Conservation (phyloP, 2,888 invertebrate species). For the Cataglyphis rosenhaueri region DNA sequence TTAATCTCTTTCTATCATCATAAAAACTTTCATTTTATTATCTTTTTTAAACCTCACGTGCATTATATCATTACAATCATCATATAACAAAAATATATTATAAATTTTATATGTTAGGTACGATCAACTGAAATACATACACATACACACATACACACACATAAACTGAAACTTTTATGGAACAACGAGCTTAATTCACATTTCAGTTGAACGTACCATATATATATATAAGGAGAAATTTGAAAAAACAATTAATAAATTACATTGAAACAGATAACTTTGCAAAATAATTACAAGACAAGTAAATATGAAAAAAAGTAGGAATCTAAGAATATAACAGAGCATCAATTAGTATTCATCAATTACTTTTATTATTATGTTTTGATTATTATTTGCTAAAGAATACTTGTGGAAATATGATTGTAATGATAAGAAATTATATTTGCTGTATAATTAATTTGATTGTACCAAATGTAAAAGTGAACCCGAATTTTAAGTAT, state of each 20-base stretch:
- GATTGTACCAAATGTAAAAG: conserved; percentile 6
- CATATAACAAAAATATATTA: not conserved
- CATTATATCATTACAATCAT: conserved; percentile 14
- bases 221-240: conserved; percentile 40
- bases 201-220: not conserved
- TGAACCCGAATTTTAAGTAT: not conserved
- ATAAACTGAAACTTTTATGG: not conserved
- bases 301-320: conserved; percentile 3
- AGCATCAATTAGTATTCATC: conserved; percentile 18
- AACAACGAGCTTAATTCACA: no score
- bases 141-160: conserved; percentile 46
- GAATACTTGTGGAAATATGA: not conserved
- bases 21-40: not conserved
- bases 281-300: not conserved
- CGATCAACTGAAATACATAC: not conserved
- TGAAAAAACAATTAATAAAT: conserved; percentile 47
- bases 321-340: conserved; percentile 18
- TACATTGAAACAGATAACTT: not conserved
- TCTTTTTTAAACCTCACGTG: not conserved
- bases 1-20: not conserved
- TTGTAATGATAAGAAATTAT: conserved; percentile 33
- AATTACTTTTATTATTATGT: not conserved
- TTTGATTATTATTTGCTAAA: not conserved
- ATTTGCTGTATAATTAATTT: conserved; percentile 46
- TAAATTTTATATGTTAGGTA: not conserved